phyloP scores from a whole-genome alignment of 2,797 vertebrate genomes.

The Paguma larvata region DNA sequence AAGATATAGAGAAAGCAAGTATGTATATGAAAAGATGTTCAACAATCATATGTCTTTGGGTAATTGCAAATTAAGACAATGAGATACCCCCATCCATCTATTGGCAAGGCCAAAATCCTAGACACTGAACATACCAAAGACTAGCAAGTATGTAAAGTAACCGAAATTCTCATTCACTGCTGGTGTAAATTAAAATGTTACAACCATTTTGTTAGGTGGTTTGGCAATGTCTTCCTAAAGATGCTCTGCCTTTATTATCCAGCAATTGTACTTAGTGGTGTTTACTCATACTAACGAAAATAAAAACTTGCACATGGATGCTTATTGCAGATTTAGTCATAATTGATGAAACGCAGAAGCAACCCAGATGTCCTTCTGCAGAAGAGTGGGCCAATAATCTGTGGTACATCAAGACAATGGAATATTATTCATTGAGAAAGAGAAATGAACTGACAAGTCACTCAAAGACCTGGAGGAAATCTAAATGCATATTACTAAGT shows the following conservation, averaged over 20 bases:
- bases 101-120: not conserved
- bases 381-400: not conserved
- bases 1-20: not conserved
- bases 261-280: not conserved
- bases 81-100: not conserved
- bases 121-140: not conserved
- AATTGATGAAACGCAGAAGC: not conserved
- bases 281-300: not conserved
- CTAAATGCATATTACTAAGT: not conserved
- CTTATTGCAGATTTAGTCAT: not conserved
- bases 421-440: not conserved
- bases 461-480: not conserved
- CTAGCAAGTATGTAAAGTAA: not conserved
- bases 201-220: not conserved
- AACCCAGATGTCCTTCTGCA: not conserved
- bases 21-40: not conserved
- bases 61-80: conserved; percentile 1
- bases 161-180: not conserved
- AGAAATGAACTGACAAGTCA: not conserved
- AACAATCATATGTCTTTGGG: not conserved
- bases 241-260: not conserved
- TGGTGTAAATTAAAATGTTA: not conserved
- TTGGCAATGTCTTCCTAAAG: not conserved
- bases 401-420: not conserved
- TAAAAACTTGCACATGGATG: not conserved